Evolutionary conservation across 2,888 invertebrate genomes (phyloP), one percentile per base, ranked within the genome.

Genomic region (Apotomis betuletana): DNA sequence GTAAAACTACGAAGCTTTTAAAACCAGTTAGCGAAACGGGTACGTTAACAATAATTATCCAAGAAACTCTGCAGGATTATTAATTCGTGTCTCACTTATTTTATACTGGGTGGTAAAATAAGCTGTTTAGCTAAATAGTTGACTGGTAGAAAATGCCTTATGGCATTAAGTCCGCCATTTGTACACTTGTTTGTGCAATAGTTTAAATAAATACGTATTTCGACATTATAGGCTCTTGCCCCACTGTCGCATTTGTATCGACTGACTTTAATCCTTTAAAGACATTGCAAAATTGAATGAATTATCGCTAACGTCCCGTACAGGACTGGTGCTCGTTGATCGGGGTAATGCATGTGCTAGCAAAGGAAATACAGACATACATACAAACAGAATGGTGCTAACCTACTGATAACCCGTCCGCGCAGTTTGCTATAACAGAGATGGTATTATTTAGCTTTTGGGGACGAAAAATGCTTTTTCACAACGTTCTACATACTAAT

Each of bases 361-460:
- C 68, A 69, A 69, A 44, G 55, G 5, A 69, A 69, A 13, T 63
- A 69, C 69, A 76, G 61, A 59, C 62, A 78, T 72, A 74, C 72
- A 76, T 76, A 87, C 77, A 84, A 78, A 81, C 77, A 83, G 80
- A 84, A 71, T 83, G 85, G 93, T 94, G 94, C 95, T 96, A 95
- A 96, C 96, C 96, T 96, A 95, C 95, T 95, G 90, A 96, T 92
- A 92, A 94, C 95, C 94, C 96, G 96, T 94, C 96, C 96, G 91
- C 96, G 96, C 84, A 96, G 96, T 95, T 95, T 96, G 95, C 96
- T 96, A 94, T 93, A 94, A 94, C 90, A 89, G 85, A 88, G 89
- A 91, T 83, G 76, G 69, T 78, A 68, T 80, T 69, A 74, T 78
- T 80, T 82, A 83, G 80, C 80, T 69, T 27, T 69, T 44, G 65